Conservation (phyloP, 2,113 vertebrate genomes). For the Gobius niger region DNA sequence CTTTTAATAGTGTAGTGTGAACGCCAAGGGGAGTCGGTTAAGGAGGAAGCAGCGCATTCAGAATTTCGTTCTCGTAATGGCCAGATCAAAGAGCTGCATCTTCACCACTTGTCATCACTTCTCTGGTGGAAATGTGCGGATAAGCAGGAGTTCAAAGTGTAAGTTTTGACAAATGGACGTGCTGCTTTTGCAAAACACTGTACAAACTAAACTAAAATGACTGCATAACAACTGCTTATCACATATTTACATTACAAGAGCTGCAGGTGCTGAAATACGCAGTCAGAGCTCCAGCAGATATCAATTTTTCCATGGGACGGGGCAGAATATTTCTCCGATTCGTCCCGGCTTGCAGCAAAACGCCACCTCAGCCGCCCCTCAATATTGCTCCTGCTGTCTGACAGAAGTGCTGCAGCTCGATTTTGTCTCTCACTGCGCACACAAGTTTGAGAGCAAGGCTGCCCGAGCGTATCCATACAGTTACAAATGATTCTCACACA, state of each 20-base stretch:
- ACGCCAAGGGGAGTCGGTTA: constrained; percentile 29
- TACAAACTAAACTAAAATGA: not conserved
- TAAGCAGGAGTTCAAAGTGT: no score
- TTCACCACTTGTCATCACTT: no score
- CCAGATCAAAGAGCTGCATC: no score
- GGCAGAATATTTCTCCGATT: constrained; percentile 34
- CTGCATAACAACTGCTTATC: not conserved
- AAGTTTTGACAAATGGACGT: no score
- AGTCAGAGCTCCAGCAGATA: not conserved
- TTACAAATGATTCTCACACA: constrained; percentile 10
- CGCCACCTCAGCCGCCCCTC: constrained; percentile 41
- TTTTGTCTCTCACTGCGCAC: constrained; percentile 7
- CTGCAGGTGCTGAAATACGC: not conserved
- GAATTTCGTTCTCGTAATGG: not conserved
- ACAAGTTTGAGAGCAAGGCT: constrained; percentile 11
- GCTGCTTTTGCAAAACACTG: not conserved
- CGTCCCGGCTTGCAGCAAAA: constrained; percentile 20
- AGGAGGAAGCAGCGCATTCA: constrained; percentile 16
- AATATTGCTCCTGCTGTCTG: constrained; percentile 20
- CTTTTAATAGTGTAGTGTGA: constrained; percentile 38
- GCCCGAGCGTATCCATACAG: constrained; percentile 18
- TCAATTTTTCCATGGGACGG: not conserved
- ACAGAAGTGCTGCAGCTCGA: constrained; percentile 41
- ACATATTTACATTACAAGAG: no score
- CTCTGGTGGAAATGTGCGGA: no score